Percentiles rank a stretch among this genome's conserved stretches.
Evolutionary conservation across 2,888 invertebrate species (phyloP).

Genomic region (Epistrophe grossulariae): DNA sequence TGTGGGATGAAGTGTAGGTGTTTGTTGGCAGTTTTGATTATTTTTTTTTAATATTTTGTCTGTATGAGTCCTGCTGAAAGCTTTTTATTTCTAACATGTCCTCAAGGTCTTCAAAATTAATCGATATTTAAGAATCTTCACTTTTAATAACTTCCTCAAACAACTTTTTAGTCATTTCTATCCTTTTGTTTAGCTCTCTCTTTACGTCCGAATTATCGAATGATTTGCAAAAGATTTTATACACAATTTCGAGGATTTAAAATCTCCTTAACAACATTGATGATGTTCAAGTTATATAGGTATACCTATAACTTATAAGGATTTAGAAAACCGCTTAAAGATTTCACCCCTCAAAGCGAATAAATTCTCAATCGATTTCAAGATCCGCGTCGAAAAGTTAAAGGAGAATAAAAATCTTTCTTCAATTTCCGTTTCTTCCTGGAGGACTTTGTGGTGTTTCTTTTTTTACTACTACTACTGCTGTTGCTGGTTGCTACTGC

Average conservation of each 20-base stretch:
- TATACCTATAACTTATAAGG: too few species aligned
- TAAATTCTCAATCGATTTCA: conserved; percentile 68
- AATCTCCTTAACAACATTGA: conserved; percentile 46
- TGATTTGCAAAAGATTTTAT: conserved; percentile 59
- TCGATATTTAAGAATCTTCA: background rate
- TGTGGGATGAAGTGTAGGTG: too few species aligned
- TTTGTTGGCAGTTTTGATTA: too few species aligned
- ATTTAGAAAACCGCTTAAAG: conserved; percentile 66
- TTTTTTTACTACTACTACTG: background rate
- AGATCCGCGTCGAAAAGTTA: conserved; percentile 34
- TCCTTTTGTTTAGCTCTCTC: conserved; percentile 35
- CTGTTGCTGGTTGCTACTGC: background rate
- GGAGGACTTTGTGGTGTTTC: background rate
- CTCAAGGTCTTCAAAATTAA: background rate
- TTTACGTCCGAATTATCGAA: conserved; percentile 48
- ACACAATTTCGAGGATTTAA: conserved; percentile 57
- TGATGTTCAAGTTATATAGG: conserved; percentile 11
- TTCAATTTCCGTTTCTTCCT: conserved; percentile 40
- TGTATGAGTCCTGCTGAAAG: too few species aligned
- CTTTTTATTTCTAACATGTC: background rate
- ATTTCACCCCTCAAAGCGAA: conserved; percentile 44
- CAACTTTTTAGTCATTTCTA: conserved; percentile 13
- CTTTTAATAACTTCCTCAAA: conserved; percentile 7
- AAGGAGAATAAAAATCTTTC: conserved; percentile 16
- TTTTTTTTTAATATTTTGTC: too few species aligned